Evolutionary conservation across 1,140 invertebrate genomes (phyloP).

Genomic region (Cataglyphis hispanica): DNA sequence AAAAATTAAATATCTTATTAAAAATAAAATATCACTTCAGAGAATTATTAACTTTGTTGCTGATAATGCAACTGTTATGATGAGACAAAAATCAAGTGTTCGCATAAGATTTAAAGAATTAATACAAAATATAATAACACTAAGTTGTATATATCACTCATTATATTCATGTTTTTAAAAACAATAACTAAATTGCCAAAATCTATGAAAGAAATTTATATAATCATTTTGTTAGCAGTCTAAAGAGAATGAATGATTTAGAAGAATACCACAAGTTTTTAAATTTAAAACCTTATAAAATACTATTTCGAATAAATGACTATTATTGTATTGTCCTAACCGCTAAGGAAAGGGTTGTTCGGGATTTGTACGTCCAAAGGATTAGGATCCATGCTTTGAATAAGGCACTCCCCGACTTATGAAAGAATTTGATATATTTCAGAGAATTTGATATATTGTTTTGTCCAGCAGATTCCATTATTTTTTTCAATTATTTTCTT

Average conservation of each 20-base stretch:
- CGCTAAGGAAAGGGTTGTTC: too few species aligned
- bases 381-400: too few species aligned
- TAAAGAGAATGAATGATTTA: not conserved
- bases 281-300: not conserved
- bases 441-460: too few species aligned
- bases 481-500: too few species aligned
- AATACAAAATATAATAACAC: not conserved
- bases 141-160: not conserved
- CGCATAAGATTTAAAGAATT: not conserved
- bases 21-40: not conserved
- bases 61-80: constrained; percentile 22
- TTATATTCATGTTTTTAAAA: constrained; percentile 9
- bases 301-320: not conserved
- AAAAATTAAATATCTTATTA: constrained; percentile 4
- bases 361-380: too few species aligned
- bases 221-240: not conserved
- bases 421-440: too few species aligned
- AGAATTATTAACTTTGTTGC: not conserved
- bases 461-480: too few species aligned
- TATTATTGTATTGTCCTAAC: too few species aligned
- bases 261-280: not conserved
- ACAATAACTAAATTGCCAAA: not conserved
- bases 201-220: not conserved
- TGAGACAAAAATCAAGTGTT: constrained; percentile 1
- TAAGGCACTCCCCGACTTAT: too few species aligned